Conservation (phyloP, 92 coral and sea anemone genomes). For the Meandrina meandrites region DNA sequence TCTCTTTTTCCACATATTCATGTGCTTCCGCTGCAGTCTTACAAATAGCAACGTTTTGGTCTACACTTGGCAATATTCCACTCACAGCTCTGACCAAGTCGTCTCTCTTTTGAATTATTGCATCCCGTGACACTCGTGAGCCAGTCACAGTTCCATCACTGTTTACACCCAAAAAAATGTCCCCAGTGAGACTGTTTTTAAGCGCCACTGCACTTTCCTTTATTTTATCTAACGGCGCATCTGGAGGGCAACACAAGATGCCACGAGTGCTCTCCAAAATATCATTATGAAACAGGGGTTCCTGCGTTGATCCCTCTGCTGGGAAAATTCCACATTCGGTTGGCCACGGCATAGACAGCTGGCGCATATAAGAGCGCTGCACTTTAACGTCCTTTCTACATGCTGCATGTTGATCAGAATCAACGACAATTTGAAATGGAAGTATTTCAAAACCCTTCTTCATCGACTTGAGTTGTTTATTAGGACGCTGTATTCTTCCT, state of each 20-base stretch:
- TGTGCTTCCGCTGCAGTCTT: slow-evolving; percentile 44
- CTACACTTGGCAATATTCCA: slow-evolving; percentile 59
- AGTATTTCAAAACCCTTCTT: slow-evolving; percentile 41
- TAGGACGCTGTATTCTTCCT: slow-evolving; percentile 65
- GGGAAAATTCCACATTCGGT: slow-evolving; percentile 50
- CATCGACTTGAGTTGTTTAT: slow-evolving; percentile 26
- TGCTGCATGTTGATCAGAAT: slow-evolving; percentile 66
- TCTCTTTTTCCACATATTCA: slow-evolving; percentile 39
- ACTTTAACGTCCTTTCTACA: slow-evolving; percentile 48
- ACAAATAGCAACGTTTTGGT: slow-evolving; percentile 56
- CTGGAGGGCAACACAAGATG: slow-evolving; percentile 49
- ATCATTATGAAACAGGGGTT: slow-evolving; percentile 52
- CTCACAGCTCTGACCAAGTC: slow-evolving; percentile 50
- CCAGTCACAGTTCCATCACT: slow-evolving; percentile 55
- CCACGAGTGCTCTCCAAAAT: slow-evolving; percentile 39
- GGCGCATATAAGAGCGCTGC: slow-evolving; percentile 49
- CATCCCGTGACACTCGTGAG: slow-evolving; percentile 20
- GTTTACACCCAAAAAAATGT: slow-evolving; percentile 66
- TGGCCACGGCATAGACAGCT: slow-evolving; percentile 68
- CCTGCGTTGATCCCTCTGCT: slow-evolving; percentile 49
- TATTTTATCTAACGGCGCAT: slow-evolving; percentile 22
- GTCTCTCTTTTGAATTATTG: slow-evolving; percentile 60
- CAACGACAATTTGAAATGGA: slow-evolving; percentile 66
- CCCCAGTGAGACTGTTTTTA: slow-evolving; percentile 69
- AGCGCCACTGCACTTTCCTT: slow-evolving; percentile 67